Conservation (phyloP, 2,113 vertebrate genomes). For the Dasyprocta punctata region DNA sequence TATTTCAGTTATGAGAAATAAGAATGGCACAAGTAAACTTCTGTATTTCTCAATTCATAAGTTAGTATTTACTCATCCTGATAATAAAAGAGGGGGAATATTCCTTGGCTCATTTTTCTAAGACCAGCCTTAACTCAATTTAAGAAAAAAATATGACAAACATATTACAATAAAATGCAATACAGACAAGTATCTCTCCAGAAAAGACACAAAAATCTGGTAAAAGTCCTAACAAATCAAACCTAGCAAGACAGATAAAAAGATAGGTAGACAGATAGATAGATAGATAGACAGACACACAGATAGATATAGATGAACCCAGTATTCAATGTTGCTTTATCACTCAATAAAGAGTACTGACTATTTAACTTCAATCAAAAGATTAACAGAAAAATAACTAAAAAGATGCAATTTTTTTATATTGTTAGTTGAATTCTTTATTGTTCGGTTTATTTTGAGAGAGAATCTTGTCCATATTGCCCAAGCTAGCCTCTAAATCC, state of each 20-base stretch:
- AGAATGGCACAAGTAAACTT: neutral
- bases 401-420: neutral
- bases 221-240: neutral
- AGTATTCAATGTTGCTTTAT: neutral
- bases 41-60: neutral
- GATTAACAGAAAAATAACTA: neutral
- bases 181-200: neutral
- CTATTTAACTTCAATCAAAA: neutral
- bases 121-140: neutral
- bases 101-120: neutral
- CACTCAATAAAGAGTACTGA: neutral
- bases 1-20: slow-evolving; percentile 44
- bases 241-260: neutral
- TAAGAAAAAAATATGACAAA: neutral
- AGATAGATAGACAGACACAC: neutral
- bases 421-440: neutral
- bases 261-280: neutral
- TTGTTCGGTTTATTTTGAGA: neutral
- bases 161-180: neutral
- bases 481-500: neutral
- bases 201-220: neutral
- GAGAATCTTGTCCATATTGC: neutral
- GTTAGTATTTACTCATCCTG: neutral
- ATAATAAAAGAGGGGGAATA: neutral
- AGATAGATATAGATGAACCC: neutral